These are phyloP conservation scores for Protodeltote pygarga DNA, from an alignment of 2,888 invertebrate species.

Conservation along the genomic window DNA sequence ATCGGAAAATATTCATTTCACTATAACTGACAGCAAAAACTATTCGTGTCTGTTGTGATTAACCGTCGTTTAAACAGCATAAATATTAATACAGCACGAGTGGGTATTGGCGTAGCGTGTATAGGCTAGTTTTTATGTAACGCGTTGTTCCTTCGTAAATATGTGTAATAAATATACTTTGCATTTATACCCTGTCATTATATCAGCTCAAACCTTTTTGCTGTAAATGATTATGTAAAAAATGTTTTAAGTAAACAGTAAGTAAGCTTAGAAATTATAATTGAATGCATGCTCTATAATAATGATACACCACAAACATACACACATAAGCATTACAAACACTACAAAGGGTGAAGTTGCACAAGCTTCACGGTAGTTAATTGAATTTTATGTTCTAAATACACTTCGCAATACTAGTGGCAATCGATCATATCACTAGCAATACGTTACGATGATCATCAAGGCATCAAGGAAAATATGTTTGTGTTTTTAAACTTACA, in stretches of 20 bases:
- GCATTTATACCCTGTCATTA: constrained; percentile 41
- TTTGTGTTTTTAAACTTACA: constrained; percentile 42
- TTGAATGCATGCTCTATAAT: constrained; percentile 14
- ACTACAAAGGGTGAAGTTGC: too few relatives aligned
- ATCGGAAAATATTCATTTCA: constrained; percentile 47
- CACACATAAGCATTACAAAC: too few relatives aligned
- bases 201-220: constrained; percentile 36
- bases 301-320: constrained; percentile 14
- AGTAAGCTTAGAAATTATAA: constrained; percentile 27
- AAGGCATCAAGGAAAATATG: constrained; percentile 45
- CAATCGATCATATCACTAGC: constrained; percentile 23
- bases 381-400: constrained; percentile 12
- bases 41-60: constrained; percentile 72
- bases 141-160: constrained; percentile 46
- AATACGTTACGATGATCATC: constrained; percentile 39
- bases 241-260: constrained; percentile 34
- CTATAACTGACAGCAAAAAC: constrained; percentile 43
- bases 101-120: constrained; percentile 67
- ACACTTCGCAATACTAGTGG: constrained; percentile 7
- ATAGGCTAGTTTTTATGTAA: constrained; percentile 61
- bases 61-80: constrained; percentile 80
- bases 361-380: constrained; percentile 7
- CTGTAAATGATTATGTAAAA: constrained; percentile 33
- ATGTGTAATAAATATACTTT: constrained; percentile 46
- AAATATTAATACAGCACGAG: constrained; percentile 77